Base-by-base conservation (phyloP, 1,140 invertebrate species). In the Pseudomyrmex cubaensis region DNA sequence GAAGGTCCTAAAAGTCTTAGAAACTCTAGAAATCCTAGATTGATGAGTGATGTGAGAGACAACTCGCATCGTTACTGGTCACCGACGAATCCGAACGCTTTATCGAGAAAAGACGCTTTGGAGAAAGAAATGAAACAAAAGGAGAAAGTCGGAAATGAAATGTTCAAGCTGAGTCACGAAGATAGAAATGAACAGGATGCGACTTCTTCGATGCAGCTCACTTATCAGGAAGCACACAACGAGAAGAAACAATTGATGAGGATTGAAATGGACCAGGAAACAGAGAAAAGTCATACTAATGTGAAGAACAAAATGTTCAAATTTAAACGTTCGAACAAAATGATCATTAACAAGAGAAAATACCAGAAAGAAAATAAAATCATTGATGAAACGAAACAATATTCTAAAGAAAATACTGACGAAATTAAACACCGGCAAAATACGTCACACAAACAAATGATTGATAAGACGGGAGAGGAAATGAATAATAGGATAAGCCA, bases 1-100 rank as follows among this genome's bases (percentile, higher is more conserved):
- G 25, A 0, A 25, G 25, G 2, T 48, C 35, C 70, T 15, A 86
- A 2, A 59, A 63, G 12, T 76, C 0, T 17, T n/a, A 77, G 35
- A 35, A 35, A 35, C 35, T 35, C 35, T 35, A 35, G 35, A 35
- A 35, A 35, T 35, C 35, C 5, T 35, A 35, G 35, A 35, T 35
- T 35, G 35, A 0, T 35, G 35, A 35, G 5, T 35, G 35, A 35
- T 35, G 0, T 35, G 5, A 35, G 5, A 35, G 35, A 35, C 35
- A 35, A 35, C 35, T 35, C 35, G 35, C 86, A 84, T 83, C 64
- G 70, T n/a, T 87, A 91, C 52, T 89, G 87, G 90, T 90, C 90
- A 1, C 82, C 83, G 13, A 85, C 5, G 0, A 61, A 78, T 20
- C 59, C 74, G 9, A 78, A 84, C 15, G 83, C 86, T 13, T 52